phyloP scores from a whole-genome alignment of 64 coral and sea anemone genomes.

The Acropora yongei region DNA sequence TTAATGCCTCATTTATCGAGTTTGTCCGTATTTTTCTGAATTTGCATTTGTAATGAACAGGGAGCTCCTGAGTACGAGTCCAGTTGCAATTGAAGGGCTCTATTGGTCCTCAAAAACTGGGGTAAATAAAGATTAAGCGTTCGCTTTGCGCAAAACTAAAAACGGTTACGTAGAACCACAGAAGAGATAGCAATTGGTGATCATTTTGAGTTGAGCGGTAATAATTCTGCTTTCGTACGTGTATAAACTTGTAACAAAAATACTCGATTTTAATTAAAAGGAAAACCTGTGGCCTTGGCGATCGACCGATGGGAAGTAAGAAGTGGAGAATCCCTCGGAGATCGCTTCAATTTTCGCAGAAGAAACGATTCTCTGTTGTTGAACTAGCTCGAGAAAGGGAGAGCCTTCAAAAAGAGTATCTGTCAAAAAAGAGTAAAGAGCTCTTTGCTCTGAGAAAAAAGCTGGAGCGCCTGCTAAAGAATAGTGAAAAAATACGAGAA shows the following conservation, averaged over 20 bases:
- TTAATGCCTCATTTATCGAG: background rate
- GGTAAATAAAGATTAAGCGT: background rate
- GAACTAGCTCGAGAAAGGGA: constrained; percentile 60
- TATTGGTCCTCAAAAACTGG: background rate
- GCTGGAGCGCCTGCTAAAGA: constrained; percentile 6
- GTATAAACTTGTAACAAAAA: background rate
- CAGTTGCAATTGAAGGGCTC: background rate
- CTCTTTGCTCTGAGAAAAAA: background rate
- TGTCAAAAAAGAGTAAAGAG: no score
- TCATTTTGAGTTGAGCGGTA: no score
- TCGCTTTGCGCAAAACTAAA: background rate
- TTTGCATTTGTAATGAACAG: background rate
- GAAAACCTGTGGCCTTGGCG: background rate
- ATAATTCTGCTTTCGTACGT: no score
- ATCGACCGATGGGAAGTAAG: constrained; percentile 44
- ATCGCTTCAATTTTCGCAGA: constrained; percentile 38
- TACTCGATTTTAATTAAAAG: background rate
- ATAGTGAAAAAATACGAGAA: no score
- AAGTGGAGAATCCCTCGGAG: constrained; percentile 52
- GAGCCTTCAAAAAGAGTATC: constrained; percentile 62
- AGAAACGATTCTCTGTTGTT: constrained; percentile 56
- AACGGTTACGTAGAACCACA: no score
- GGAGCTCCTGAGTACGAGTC: background rate
- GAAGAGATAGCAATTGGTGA: no score
- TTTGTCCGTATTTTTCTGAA: background rate